These are phyloP conservation scores for Pseudococcus jackbeardsleyi DNA, from an alignment of 2,888 invertebrate genomes.

Conservation along the genomic window DNA sequence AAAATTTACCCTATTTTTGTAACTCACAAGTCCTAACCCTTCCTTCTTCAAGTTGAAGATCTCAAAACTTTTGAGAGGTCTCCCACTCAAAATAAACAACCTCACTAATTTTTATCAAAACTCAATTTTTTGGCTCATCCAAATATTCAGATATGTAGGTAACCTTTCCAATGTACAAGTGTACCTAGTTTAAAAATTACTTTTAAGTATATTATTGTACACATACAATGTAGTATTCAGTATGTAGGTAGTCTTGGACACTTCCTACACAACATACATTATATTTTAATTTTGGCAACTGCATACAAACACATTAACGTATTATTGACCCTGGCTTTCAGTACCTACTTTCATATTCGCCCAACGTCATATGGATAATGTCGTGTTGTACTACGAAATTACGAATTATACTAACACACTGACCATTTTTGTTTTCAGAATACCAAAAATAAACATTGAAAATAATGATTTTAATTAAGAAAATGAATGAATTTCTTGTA, in stretches of 20 bases:
- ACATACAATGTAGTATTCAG: background rate
- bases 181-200: background rate
- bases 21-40: no score
- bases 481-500: no score
- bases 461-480: no score
- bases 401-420: background rate
- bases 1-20: no score
- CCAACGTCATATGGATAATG: background rate
- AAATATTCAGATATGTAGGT: no score
- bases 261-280: background rate
- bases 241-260: background rate
- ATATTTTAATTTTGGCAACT: background rate
- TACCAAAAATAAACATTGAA: background rate
- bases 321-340: constrained; percentile 8
- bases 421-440: background rate
- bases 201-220: background rate
- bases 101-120: no score
- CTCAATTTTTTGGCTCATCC: no score
- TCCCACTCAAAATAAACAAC: no score
- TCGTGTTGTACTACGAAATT: background rate
- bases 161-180: background rate
- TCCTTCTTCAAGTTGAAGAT: no score
- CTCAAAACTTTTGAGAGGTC: no score
- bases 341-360: background rate
- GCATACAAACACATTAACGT: background rate